phyloP scores from a whole-genome alignment of 2,113 vertebrate species.

The Silurus meridionalis region DNA sequence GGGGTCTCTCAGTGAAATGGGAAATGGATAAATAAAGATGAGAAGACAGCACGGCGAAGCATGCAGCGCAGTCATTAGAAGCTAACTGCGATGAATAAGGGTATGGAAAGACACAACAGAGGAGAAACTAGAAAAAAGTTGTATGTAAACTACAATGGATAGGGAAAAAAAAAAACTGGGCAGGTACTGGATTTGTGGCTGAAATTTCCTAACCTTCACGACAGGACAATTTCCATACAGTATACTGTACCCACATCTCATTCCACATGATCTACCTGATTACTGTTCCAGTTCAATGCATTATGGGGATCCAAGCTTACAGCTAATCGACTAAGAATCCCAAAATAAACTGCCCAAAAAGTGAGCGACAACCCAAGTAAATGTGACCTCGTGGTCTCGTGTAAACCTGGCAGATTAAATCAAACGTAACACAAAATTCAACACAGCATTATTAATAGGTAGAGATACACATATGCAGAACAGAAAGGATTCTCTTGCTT shows the following conservation, averaged over 20 bases:
- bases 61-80: conserved; percentile 45
- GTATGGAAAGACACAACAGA: background rate
- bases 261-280: background rate
- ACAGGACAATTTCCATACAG: background rate
- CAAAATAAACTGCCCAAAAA: background rate
- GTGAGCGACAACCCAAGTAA: too few species aligned
- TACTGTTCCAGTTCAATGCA: background rate
- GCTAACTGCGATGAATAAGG: conserved; percentile 18
- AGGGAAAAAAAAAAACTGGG: background rate
- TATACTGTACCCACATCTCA: background rate
- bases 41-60: conserved; percentile 31
- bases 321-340: background rate
- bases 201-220: conserved; percentile 6
- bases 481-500: background rate
- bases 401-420: background rate
- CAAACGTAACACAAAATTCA: background rate
- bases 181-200: background rate
- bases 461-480: background rate
- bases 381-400: background rate
- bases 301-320: background rate
- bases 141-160: conserved; percentile 16
- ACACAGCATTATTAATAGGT: background rate
- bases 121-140: background rate
- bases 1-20: conserved; percentile 46
- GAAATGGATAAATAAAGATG: conserved; percentile 16